phyloP scores from a whole-genome alignment of 2,113 vertebrate species.

The Meleagris gallopavo region DNA sequence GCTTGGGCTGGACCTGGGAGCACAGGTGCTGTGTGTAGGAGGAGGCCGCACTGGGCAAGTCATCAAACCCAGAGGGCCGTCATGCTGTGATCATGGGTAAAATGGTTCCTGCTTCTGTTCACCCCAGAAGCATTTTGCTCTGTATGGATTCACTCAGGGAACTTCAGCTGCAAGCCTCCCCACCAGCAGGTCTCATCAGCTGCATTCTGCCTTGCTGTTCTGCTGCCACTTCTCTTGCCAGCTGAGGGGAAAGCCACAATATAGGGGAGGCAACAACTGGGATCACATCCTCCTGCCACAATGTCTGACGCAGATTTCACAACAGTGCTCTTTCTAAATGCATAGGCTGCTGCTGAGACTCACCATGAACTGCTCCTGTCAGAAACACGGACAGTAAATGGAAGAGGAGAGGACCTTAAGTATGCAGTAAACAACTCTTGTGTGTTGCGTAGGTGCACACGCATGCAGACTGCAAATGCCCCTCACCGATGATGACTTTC shows the following conservation, averaged over 20 bases:
- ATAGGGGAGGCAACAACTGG: background rate
- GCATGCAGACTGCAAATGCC: background rate
- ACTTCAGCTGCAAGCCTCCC: constrained; percentile 36
- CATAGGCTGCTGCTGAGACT: background rate
- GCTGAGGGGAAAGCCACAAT: fast-evolving
- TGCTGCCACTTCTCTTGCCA: background rate
- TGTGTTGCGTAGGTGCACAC: background rate
- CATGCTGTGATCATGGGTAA: background rate
- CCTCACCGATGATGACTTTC: background rate
- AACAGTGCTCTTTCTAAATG: background rate
- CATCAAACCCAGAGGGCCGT: background rate
- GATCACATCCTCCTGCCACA: background rate
- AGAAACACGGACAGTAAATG: constrained; percentile 33
- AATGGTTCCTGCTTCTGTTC: constrained; percentile 24
- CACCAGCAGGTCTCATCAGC: background rate
- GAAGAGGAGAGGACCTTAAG: constrained; percentile 32
- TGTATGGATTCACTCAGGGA: constrained; percentile 18
- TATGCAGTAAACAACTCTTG: constrained; percentile 45
- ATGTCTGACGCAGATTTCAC: background rate
- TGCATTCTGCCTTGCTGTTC: background rate
- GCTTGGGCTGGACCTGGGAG: background rate
- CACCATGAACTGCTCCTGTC: background rate
- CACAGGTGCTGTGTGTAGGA: too few species aligned
- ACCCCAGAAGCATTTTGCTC: constrained; percentile 44
- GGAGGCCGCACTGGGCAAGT: background rate